Base-by-base conservation (phyloP, 2,797 vertebrate species). In the Microctenopoma steveboyesi region DNA sequence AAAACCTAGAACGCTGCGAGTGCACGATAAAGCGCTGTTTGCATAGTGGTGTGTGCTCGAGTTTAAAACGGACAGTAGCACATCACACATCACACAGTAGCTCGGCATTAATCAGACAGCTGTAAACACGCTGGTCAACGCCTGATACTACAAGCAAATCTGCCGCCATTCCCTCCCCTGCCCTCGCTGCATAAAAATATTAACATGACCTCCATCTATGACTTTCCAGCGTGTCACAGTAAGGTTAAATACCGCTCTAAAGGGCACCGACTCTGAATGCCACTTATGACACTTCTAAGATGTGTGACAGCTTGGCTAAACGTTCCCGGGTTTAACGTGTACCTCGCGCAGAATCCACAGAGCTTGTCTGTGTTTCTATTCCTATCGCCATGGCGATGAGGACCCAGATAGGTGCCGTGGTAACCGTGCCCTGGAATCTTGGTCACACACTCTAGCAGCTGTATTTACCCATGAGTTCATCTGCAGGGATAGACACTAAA, bases 401-500 rank as follows among this genome's bases (percentile, higher is more conserved):
- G 69, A 65, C 35, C 27, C 79, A 66, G 90, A 92, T 89, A 85
- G 84, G 83, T 74, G 74, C 76, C 68, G 54, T 66, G 72, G 82
- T 79, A 75, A 64, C 71, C 66, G 25, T 67, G 73, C 72, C 74
- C 75, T 74, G 75, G 79, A 90, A 87, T 86, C 82, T 72, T 48
- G 72, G 78, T 66, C 56, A 2, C 70, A 69, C 78, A 80, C 83
- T 58, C 11, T 1, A 64, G 82, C 89, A 88, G 90, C 83, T 86
- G 88, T 83, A 87, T 88, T 82, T 79, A 77, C 81, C 81, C 59
- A 84, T 88, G 88, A 92, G 83, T 83, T 91, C 90, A 93, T 91
- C 84, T 50, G 16, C 74, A 9, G 57, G 84, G 87, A 89, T 82
- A 56, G 79, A 82, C 57, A 65, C 71, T 72, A 71, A 76, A 82